Evolutionary conservation across 2,888 invertebrate species (phyloP).

Genomic region (Lissonota sp.): DNA sequence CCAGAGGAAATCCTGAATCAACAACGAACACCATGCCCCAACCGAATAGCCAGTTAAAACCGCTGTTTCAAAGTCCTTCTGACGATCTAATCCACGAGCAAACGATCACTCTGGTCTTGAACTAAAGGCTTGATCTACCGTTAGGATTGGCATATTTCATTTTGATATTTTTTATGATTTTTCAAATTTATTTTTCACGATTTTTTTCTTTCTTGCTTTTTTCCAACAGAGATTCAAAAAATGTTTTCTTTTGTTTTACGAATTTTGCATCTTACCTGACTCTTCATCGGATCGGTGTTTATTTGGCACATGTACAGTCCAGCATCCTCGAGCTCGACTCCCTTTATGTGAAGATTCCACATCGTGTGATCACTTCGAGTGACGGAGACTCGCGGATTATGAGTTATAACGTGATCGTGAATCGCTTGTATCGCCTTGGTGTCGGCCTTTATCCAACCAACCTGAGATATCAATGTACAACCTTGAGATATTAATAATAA

Average conservation of each 20-base stretch:
- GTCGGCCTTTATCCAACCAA: constrained; percentile 97
- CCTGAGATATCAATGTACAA: constrained; percentile 85
- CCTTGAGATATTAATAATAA: too few species aligned
- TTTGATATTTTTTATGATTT: too few species aligned
- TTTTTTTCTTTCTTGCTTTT: too few species aligned
- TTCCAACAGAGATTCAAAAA: too few species aligned
- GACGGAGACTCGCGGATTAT: constrained; percentile 94
- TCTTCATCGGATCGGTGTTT: constrained; percentile 97
- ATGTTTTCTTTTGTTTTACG: constrained; percentile 9
- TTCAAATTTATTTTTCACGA: too few species aligned
- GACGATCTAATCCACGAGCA: constrained; percentile 48
- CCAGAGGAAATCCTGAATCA: constrained; percentile 43
- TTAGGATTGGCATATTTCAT: too few species aligned
- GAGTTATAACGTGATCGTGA: constrained; percentile 96
- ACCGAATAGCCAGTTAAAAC: constrained; percentile 32
- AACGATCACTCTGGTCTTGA: constrained; percentile 24
- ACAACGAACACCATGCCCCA: constrained; percentile 20
- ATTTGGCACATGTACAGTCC: constrained; percentile 98
- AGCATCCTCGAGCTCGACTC: constrained; percentile 93
- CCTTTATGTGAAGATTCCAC: constrained; percentile 96
- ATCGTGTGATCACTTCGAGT: constrained; percentile 93
- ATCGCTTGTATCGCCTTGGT: constrained; percentile 97
- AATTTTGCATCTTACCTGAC: constrained; percentile 88
- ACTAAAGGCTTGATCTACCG: not conserved
- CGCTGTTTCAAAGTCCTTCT: constrained; percentile 58